Conservation (phyloP, 1,140 invertebrate species). For the Papilio glaucus region DNA sequence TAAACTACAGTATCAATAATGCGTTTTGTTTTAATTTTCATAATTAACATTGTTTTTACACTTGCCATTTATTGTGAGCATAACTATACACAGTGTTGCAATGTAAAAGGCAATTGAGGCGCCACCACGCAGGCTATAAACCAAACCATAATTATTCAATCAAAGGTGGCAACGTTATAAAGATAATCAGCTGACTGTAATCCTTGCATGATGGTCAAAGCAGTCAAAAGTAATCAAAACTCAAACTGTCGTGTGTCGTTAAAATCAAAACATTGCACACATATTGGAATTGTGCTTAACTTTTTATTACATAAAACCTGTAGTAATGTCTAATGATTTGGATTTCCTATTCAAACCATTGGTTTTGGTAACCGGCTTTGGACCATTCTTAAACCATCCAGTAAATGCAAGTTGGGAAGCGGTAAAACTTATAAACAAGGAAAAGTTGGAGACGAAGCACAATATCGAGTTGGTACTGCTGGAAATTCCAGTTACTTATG, state of each 20-base stretch:
- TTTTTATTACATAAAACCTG: conserved; percentile 1
- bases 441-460: conserved; percentile 76
- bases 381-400: conserved; percentile 87
- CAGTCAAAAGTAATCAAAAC: conserved; percentile 14
- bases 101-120: too few species aligned
- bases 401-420: conserved; percentile 92
- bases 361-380: conserved; percentile 88
- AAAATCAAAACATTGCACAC: background rate
- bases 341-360: conserved; percentile 72
- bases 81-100: too few species aligned
- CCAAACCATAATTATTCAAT: too few species aligned
- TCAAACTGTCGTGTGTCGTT: conserved; percentile 15
- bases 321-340: conserved; percentile 56
- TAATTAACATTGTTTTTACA: too few species aligned
- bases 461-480: conserved; percentile 84
- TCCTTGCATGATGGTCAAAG: background rate
- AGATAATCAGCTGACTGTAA: conserved; percentile 63
- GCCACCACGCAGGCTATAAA: too few species aligned
- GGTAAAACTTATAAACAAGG: conserved; percentile 85
- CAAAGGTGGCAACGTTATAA: conserved; percentile 48
- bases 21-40: too few species aligned
- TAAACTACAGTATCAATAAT: too few species aligned
- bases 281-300: background rate
- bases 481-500: conserved; percentile 88
- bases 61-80: too few species aligned